phyloP scores from a whole-genome alignment of 2,797 vertebrate genomes.

The Acanthiza pusilla region DNA sequence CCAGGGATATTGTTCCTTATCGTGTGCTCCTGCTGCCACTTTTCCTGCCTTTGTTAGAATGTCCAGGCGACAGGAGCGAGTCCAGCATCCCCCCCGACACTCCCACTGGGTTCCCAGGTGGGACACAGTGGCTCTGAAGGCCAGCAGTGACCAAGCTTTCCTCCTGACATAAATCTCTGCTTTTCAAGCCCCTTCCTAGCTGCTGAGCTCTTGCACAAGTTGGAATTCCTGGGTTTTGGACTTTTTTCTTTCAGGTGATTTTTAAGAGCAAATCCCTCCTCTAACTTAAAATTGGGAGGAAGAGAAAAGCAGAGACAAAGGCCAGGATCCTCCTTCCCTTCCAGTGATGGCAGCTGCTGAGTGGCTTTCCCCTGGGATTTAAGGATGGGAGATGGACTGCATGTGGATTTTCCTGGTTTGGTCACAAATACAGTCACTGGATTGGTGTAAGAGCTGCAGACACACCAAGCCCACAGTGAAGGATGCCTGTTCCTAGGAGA shows the following conservation, averaged over 20 bases:
- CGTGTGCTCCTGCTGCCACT: background rate
- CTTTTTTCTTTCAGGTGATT: background rate
- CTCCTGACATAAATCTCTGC: background rate
- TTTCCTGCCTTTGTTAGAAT: conserved; percentile 32
- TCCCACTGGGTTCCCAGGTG: background rate
- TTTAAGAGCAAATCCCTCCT: background rate
- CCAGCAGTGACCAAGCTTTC: fast-evolving
- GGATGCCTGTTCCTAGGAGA: background rate
- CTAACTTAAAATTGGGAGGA: background rate
- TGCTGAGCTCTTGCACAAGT: background rate
- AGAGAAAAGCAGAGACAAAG: fast-evolving
- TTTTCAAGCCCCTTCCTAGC: background rate
- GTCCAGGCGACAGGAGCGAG: background rate
- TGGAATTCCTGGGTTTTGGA: background rate
- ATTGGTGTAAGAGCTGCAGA: background rate
- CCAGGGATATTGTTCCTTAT: background rate
- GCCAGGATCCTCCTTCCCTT: background rate
- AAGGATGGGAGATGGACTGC: background rate
- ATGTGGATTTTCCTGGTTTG: background rate
- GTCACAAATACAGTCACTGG: background rate
- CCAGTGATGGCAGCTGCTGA: background rate
- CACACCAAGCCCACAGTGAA: background rate
- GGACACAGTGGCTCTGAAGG: background rate
- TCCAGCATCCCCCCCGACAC: background rate
- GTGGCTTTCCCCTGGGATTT: background rate